These are phyloP conservation scores for Myotis brandtii DNA, from an alignment of 2,113 vertebrate species.

Conservation along the genomic window DNA sequence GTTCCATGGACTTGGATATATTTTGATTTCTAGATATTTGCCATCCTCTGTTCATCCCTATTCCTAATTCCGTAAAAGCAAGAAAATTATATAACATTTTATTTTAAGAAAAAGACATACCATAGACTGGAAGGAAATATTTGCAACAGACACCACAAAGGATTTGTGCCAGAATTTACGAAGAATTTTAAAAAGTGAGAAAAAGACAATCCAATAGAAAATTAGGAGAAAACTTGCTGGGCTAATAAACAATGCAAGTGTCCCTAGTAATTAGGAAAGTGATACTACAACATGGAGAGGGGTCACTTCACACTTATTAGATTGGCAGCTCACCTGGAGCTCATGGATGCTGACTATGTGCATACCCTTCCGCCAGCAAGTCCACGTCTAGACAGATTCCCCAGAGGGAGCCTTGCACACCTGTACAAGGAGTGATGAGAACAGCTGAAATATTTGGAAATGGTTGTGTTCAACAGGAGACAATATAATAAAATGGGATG, in stretches of 20 bases:
- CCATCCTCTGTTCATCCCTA: neutral
- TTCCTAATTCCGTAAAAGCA: neutral
- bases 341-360: neutral
- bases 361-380: neutral
- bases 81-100: neutral
- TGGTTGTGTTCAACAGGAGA: neutral
- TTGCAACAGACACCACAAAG: neutral
- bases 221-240: neutral
- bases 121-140: slow-evolving; percentile 26
- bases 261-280: neutral
- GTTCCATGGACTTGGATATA: neutral
- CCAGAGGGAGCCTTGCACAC: neutral
- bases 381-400: neutral
- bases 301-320: neutral
- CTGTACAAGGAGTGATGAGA: neutral
- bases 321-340: neutral
- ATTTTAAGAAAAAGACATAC: neutral
- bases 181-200: neutral
- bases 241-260: neutral
- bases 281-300: neutral
- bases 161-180: neutral
- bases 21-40: neutral
- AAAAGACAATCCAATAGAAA: neutral
- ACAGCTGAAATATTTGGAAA: neutral
- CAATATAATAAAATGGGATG: neutral